Conservation (phyloP, 2,888 invertebrate genomes). For the Drosophila kokeensis region DNA sequence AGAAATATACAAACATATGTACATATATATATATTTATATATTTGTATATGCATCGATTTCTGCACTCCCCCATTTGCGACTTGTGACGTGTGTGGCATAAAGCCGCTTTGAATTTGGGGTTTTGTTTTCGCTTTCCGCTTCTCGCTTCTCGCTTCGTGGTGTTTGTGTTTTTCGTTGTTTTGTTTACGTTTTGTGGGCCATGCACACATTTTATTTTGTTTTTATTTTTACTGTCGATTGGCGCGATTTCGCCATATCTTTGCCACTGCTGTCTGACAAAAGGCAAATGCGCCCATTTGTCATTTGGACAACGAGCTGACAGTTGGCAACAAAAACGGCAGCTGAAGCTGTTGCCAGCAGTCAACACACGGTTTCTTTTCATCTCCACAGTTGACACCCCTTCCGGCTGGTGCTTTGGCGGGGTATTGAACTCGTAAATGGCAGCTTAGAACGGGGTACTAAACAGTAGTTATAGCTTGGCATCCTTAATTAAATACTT, state of each 20-base stretch:
- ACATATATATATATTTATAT: neutral
- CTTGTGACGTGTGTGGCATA: slow-evolving; percentile 60
- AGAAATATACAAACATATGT: slow-evolving; percentile 47
- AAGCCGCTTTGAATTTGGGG: slow-evolving; percentile 38
- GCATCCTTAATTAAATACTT: neutral
- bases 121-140: slow-evolving; percentile 22
- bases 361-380: slow-evolving; percentile 34
- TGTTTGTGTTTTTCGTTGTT: slow-evolving; percentile 7
- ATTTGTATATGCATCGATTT: slow-evolving; percentile 34
- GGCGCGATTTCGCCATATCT: slow-evolving; percentile 69
- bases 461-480: neutral
- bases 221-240: slow-evolving; percentile 68
- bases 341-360: slow-evolving; percentile 19
- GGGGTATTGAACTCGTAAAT: slow-evolving; percentile 33
- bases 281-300: slow-evolving; percentile 79
- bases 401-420: slow-evolving; percentile 9
- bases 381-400: slow-evolving; percentile 18
- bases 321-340: slow-evolving; percentile 44
- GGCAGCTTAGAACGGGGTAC: neutral
- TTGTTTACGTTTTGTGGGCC: slow-evolving; percentile 26
- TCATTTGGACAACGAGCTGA: slow-evolving; percentile 79
- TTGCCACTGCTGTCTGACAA: slow-evolving; percentile 51
- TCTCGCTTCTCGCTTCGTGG: neutral
- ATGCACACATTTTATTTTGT: slow-evolving; percentile 59
- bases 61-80: slow-evolving; percentile 38